Conservation (phyloP, 2,113 vertebrate species). For the Sinocyclocheilus grahami region DNA sequence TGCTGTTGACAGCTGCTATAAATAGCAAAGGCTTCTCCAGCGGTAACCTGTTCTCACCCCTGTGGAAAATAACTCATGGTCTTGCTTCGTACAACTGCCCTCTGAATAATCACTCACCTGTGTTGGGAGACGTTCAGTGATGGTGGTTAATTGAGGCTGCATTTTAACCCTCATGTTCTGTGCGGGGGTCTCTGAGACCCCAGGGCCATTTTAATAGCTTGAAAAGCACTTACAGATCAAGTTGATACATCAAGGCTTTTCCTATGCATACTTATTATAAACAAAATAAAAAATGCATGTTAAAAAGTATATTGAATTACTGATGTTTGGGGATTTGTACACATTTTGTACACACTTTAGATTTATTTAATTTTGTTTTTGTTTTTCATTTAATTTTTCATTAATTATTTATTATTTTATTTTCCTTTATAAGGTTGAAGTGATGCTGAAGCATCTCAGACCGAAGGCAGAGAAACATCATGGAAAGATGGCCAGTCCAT, state of each 20-base stretch:
- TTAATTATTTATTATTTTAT: too few relatives aligned
- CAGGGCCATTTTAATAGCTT: neutral
- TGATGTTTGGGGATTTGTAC: neutral
- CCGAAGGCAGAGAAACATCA: neutral
- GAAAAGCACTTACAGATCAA: neutral
- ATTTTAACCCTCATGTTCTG: neutral
- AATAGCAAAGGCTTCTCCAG: too few relatives aligned
- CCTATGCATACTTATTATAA: neutral
- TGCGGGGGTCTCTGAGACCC: neutral
- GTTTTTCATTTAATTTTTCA: too few relatives aligned
- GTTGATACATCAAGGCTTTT: neutral
- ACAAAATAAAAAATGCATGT: neutral
- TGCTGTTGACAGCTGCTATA: too few relatives aligned
- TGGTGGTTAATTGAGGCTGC: conserved; percentile 1
- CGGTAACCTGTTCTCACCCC: conserved; percentile 62
- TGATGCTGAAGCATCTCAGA: neutral
- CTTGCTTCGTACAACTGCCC: conserved; percentile 28
- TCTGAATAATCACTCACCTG: conserved; percentile 42
- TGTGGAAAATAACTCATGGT: conserved; percentile 47
- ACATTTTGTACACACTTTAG: neutral
- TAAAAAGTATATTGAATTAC: neutral
- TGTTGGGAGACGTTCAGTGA: conserved; percentile 27
- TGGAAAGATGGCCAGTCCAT: neutral
- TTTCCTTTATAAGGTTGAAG: neutral
- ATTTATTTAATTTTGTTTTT: neutral